Percentiles rank a stretch among this genome's conserved stretches.
phyloP scores from a whole-genome alignment of 2,113 vertebrate species.

The Rhinopomastus cyanomelas region DNA sequence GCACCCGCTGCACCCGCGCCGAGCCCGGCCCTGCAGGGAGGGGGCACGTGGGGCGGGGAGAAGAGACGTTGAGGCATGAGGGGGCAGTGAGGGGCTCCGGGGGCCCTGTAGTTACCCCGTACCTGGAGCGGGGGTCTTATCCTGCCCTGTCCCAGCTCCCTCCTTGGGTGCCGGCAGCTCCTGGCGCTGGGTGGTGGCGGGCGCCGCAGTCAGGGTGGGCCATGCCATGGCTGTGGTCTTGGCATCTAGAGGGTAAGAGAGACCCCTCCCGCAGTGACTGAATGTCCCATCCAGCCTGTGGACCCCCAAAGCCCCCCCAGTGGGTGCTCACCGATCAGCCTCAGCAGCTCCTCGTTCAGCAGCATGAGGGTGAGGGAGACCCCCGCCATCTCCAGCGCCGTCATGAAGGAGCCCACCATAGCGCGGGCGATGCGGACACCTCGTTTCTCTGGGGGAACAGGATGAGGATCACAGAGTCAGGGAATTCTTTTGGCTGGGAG shows the following conservation, averaged over 20 bases:
- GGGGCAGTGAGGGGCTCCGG: fast-evolving
- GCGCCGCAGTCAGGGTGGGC: constrained; percentile 75
- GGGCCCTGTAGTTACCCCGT: too few relatives aligned
- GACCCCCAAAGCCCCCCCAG: fast-evolving
- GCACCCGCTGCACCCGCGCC: constrained; percentile 11
- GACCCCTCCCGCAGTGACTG: fast-evolving
- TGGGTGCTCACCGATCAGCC: constrained; percentile 80
- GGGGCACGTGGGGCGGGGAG: too few relatives aligned
- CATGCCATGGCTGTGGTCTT: constrained; percentile 84
- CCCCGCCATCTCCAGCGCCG: constrained; percentile 92
- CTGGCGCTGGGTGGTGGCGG: constrained; percentile 63
- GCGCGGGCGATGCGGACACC: constrained; percentile 78
- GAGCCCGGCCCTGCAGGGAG: constrained; percentile 66
- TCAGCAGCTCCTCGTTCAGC: constrained; percentile 76
- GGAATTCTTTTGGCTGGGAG: too few relatives aligned
- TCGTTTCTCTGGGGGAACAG: constrained; percentile 74
- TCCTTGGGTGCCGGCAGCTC: constrained; percentile 33
- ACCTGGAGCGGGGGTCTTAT: constrained; percentile 53
- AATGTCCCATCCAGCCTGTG: fast-evolving
- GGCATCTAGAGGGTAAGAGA: too few relatives aligned
- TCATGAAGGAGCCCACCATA: constrained; percentile 92
- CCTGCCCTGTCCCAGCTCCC: neutral
- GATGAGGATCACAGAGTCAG: neutral
- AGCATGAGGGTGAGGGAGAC: constrained; percentile 88
- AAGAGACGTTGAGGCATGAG: neutral